These are phyloP conservation scores for Mellilla xanthometata DNA, from an alignment of 2,888 invertebrate genomes.

Conservation along the genomic window DNA sequence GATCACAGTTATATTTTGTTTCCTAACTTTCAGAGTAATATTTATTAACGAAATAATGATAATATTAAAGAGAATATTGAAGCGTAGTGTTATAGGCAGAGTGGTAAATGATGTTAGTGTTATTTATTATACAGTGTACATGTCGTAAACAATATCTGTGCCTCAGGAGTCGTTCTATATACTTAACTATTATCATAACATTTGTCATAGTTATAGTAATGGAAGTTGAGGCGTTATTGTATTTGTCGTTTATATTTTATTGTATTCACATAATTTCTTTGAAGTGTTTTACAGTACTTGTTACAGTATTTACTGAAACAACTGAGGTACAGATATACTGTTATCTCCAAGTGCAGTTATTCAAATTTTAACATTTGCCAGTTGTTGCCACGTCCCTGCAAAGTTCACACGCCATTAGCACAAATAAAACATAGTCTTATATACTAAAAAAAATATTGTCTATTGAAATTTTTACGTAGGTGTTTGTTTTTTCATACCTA, in stretches of 20 bases:
- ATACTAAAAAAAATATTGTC: slow-evolving; percentile 40
- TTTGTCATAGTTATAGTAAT: too few species aligned
- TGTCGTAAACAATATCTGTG: slow-evolving; percentile 62
- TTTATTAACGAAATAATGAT: slow-evolving; percentile 78
- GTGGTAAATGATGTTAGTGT: slow-evolving; percentile 62
- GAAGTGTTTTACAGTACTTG: too few species aligned
- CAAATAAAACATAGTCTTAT: slow-evolving; percentile 56
- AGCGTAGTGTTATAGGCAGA: slow-evolving; percentile 78
- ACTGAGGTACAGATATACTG: slow-evolving; percentile 5
- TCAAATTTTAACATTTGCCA: slow-evolving; percentile 81
- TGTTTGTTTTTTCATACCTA: slow-evolving; percentile 58
- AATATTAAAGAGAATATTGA: slow-evolving; percentile 82
- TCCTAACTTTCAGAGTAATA: slow-evolving; percentile 84
- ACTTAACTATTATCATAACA: too few species aligned
- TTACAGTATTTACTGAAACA: too few species aligned
- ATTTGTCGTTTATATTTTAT: too few species aligned
- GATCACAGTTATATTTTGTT: slow-evolving; percentile 79
- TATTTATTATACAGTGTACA: slow-evolving; percentile 54
- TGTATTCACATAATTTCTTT: too few species aligned
- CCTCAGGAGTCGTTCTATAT: slow-evolving; percentile 29
- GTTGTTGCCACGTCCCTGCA: slow-evolving; percentile 71
- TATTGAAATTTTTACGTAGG: slow-evolving; percentile 49
- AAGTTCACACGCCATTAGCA: slow-evolving; percentile 75
- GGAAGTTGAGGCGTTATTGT: too few species aligned
- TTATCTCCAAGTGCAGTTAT: slow-evolving; percentile 75